Evolutionary conservation across 2,888 invertebrate genomes (phyloP), one percentile per base, ranked within the genome.

Genomic region (Gandaritis pyraliata): DNA sequence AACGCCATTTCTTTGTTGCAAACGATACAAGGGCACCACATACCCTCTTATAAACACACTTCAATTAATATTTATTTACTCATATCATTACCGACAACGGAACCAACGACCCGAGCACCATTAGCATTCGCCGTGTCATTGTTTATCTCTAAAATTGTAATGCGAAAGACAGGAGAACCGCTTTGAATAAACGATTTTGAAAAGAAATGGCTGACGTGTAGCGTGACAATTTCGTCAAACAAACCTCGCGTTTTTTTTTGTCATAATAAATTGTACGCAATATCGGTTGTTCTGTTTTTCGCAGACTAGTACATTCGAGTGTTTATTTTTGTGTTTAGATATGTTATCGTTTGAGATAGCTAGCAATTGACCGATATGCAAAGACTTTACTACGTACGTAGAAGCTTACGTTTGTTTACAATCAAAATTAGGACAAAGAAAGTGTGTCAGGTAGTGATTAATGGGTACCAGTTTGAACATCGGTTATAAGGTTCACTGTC

Each of bases 1-100:
- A 69, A 69, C 76, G 78, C 77, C 74, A 71, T 80, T 79, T 82
- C 79, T 82, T 85, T 86, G 83, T 86, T 80, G 75, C 78, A 66
- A 75, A 76, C 74, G 71, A 66, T 66, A 71, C 67, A 65, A 59
- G 55, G 58, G 43, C 52, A 54, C 55, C 54, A 66, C 61, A 71
- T 70, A 68, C 68, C 56, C 66, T 74, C 67, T 64, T 68, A 61
- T 59, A 66, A 67, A 61, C 55, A 75, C 73, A 73, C 18, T 50
- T 71, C 66, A 77, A 81, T 78, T 73, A 74, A 78, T 76, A 76
- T 77, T 75, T 78, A 73, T 82, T 73, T 71, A 61, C 67, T 61
- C 70, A 70, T 70, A 68, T 66, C 65, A 72, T 70, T 71, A 68
- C 59, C 61, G 61, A 61, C 63, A 67, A 56, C 74, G 75, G 78